These are phyloP conservation scores for Amphilophus citrinellus DNA, from an alignment of 2,113 vertebrate species.

Conservation along the genomic window DNA sequence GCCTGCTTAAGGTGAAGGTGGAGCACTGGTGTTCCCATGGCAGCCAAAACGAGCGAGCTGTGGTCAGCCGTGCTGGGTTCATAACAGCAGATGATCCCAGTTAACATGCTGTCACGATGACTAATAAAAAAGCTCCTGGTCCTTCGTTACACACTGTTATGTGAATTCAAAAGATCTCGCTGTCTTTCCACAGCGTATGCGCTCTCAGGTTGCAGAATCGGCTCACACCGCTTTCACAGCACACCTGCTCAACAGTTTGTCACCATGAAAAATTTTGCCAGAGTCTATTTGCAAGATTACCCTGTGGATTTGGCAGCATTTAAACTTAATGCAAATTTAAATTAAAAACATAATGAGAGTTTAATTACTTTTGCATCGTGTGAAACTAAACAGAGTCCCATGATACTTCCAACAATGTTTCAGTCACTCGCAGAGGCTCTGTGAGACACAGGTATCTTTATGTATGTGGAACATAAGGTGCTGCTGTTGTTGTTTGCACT, in stretches of 20 bases:
- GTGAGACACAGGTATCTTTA: neutral
- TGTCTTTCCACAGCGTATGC: constrained; percentile 19
- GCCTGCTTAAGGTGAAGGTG: constrained; percentile 12
- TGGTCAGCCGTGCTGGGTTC: constrained; percentile 5
- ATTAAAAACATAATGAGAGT: constrained; percentile 18
- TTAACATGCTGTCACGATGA: constrained; percentile 47
- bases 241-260: constrained; percentile 38
- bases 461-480: neutral
- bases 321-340: neutral
- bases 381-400: constrained; percentile 10
- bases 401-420: neutral
- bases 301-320: neutral
- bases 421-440: neutral
- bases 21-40: constrained; percentile 52
- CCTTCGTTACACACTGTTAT: constrained; percentile 26
- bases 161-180: constrained; percentile 46
- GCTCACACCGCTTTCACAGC: neutral
- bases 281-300: neutral
- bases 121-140: constrained; percentile 52
- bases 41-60: constrained; percentile 30
- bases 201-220: neutral
- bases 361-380: constrained; percentile 28
- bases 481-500: neutral
- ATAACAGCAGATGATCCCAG: constrained; percentile 42
- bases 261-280: neutral